Percentiles rank a stretch among this genome's conserved stretches.
phyloP scores from a whole-genome alignment of 2,113 vertebrate species.

The Myodes glareolus region DNA sequence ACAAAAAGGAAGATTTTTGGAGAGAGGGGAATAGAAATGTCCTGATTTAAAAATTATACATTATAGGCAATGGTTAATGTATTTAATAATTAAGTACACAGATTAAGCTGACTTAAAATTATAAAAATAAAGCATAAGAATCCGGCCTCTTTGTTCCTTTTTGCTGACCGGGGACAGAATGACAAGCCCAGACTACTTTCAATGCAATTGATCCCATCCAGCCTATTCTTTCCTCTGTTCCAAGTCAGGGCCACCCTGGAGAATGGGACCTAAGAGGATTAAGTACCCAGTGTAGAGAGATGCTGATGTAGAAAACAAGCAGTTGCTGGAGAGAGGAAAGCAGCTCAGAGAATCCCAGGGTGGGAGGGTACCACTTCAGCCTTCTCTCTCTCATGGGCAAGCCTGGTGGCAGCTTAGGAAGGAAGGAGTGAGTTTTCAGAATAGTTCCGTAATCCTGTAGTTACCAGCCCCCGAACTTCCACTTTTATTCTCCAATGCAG shows the following conservation, averaged over 20 bases:
- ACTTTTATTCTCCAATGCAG: background rate
- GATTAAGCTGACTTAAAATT: background rate
- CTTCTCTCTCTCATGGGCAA: background rate
- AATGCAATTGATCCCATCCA: background rate
- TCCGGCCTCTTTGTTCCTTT: background rate
- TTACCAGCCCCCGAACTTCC: no score
- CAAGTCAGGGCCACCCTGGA: background rate
- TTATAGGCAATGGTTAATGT: background rate
- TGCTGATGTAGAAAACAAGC: background rate
- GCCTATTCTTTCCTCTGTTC: background rate
- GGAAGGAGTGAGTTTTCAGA: background rate
- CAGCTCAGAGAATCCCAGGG: background rate
- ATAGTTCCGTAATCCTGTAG: background rate
- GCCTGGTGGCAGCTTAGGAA: background rate
- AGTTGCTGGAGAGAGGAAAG: background rate
- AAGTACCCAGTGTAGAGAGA: background rate
- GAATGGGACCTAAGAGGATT: constrained; percentile 24
- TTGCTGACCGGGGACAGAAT: background rate
- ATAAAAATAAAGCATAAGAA: background rate
- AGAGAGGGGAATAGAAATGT: background rate
- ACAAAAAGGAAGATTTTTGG: background rate
- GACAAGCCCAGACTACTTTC: background rate
- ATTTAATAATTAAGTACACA: background rate
- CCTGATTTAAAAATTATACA: background rate
- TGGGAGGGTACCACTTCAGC: background rate